Percentiles rank a stretch among this genome's conserved stretches.
These are phyloP conservation scores for Apus apus DNA, from an alignment of 2,113 vertebrate species.

Conservation along the genomic window DNA sequence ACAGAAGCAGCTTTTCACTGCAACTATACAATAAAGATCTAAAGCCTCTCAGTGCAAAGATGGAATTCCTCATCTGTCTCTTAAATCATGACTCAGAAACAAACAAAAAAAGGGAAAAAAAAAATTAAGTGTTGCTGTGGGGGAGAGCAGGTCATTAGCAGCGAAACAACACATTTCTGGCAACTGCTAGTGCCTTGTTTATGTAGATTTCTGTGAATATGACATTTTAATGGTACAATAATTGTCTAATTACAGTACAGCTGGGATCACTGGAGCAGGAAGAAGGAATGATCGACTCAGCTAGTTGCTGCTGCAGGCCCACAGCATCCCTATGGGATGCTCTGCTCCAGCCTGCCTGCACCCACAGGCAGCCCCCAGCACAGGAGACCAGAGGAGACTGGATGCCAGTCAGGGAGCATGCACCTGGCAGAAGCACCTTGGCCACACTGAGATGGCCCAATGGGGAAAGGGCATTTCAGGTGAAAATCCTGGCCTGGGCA, in stretches of 20 bases:
- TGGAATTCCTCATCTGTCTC: constrained; percentile 19
- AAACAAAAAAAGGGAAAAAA: not conserved
- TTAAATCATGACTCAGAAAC: constrained; percentile 34
- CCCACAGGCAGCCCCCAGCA: not conserved
- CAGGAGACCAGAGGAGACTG: not conserved
- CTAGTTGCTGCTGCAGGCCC: not conserved
- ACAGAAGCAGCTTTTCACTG: not conserved
- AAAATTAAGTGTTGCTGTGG: not conserved
- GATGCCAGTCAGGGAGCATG: accelerated
- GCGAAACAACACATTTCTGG: constrained; percentile 78
- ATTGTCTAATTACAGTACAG: constrained; percentile 81
- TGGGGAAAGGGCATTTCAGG: not conserved
- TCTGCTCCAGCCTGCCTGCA: not conserved
- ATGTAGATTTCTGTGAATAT: constrained; percentile 78
- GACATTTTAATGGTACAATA: constrained; percentile 83
- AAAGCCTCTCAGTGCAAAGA: constrained; percentile 39
- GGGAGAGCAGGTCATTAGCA: constrained; percentile 75
- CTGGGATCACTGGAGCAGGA: constrained; percentile 32
- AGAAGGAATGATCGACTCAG: constrained; percentile 16
- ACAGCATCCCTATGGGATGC: accelerated
- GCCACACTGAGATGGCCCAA: not conserved
- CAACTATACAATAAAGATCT: not conserved
- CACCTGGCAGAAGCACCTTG: not conserved
- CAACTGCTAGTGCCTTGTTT: constrained; percentile 79
- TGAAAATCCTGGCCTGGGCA: not conserved